Evolutionary conservation across 2,113 vertebrate genomes (phyloP).

Genomic region (Apus apus): DNA sequence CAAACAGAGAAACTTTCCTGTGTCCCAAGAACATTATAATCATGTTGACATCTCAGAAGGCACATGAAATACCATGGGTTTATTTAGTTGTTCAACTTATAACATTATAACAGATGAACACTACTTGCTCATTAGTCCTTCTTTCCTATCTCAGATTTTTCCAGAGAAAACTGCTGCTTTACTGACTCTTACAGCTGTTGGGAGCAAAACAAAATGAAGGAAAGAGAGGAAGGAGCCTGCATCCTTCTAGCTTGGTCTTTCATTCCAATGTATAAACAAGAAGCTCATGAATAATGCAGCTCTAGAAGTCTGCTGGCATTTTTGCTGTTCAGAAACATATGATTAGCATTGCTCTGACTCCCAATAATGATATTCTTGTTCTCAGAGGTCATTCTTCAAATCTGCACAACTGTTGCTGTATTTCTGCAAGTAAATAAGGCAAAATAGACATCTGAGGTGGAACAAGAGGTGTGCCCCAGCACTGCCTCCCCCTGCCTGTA

Average conservation of each 20-base stretch:
- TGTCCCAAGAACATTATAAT: background rate
- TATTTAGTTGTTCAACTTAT: background rate
- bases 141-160: background rate
- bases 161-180: slow-evolving; percentile 11
- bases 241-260: slow-evolving; percentile 30
- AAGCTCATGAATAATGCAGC: slow-evolving; percentile 68
- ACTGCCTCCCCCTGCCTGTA: background rate
- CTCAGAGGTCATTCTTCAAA: slow-evolving; percentile 57
- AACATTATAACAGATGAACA: background rate
- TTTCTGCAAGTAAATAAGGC: background rate
- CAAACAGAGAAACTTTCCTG: background rate
- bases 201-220: background rate
- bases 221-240: slow-evolving; percentile 19
- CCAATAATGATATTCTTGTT: slow-evolving; percentile 29
- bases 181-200: slow-evolving; percentile 59
- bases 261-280: slow-evolving; percentile 59
- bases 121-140: background rate
- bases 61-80: background rate
- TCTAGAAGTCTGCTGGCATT: slow-evolving; percentile 46
- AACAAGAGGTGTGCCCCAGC: rapidly evolving
- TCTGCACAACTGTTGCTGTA: background rate
- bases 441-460: background rate
- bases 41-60: rapidly evolving
- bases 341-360: slow-evolving; percentile 52
- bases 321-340: slow-evolving; percentile 54